phyloP scores from a whole-genome alignment of 2,113 vertebrate genomes.

The Trematocara zebra region DNA sequence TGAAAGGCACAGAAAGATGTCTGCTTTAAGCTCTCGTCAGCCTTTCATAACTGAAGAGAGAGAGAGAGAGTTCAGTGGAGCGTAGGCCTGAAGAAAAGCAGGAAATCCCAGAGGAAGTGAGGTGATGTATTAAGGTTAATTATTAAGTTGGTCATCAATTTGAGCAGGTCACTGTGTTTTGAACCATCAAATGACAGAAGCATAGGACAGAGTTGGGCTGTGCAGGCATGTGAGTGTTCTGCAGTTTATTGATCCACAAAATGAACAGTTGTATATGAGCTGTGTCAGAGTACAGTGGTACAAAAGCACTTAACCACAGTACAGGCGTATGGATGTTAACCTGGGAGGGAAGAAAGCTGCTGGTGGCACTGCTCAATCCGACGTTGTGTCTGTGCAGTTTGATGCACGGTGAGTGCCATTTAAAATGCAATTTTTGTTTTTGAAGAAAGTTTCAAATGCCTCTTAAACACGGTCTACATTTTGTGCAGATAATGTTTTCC shows the following conservation, averaged over 20 bases:
- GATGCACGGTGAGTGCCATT: background rate
- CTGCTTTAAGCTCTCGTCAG: constrained; percentile 20
- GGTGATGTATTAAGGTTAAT: background rate
- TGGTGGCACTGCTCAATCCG: background rate
- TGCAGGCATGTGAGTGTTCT: background rate
- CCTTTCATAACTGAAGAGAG: constrained; percentile 51
- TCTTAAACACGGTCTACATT: background rate
- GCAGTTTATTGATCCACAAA: background rate
- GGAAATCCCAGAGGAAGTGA: background rate
- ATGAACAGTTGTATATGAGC: background rate
- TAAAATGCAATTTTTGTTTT: background rate
- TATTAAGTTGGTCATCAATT: background rate
- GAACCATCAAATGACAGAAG: background rate
- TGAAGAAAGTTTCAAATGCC: background rate
- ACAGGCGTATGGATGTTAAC: background rate
- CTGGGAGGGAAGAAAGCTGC: background rate
- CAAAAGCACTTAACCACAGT: background rate
- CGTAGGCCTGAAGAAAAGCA: background rate
- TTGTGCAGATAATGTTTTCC: background rate
- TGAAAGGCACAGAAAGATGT: constrained; percentile 2
- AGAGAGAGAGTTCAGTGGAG: background rate
- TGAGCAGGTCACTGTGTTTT: background rate
- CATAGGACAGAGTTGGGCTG: background rate
- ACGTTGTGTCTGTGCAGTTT: background rate
- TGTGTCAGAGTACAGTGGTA: background rate